Conservation (phyloP, 2,888 invertebrate species). For the Cheilosia impressa region DNA sequence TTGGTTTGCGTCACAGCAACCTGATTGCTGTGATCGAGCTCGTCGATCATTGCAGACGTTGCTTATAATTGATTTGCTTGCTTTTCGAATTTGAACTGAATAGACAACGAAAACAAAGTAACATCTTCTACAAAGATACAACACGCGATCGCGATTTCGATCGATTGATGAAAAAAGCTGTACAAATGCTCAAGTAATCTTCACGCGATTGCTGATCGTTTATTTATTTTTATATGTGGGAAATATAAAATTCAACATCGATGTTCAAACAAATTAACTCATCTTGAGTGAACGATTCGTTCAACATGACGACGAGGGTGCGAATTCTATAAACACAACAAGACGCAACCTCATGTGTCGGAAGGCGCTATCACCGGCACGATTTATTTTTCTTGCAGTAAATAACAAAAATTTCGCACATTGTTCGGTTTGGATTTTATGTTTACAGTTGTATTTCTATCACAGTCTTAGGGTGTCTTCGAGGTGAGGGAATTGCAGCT, state of each 20-base stretch:
- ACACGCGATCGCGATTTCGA: not conserved
- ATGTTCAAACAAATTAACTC: not conserved
- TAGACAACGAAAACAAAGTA: slow-evolving; percentile 17
- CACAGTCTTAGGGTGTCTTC: slow-evolving; percentile 44
- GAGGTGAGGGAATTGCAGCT: not conserved
- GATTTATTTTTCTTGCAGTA: not conserved
- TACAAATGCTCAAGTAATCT: not conserved
- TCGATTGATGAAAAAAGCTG: not conserved
- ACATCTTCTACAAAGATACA: not conserved
- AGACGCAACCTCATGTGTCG: not conserved
- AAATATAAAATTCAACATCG: not conserved
- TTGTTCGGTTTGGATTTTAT: not conserved
- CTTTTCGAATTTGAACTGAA: slow-evolving; percentile 4
- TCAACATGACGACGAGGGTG: not conserved
- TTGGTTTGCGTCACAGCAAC: slow-evolving; percentile 52
- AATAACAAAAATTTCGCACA: not conserved
- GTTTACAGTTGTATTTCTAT: slow-evolving; percentile 9
- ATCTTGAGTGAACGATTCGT: not conserved
- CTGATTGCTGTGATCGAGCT: slow-evolving; percentile 18
- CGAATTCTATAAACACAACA: not conserved
- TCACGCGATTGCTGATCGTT: slow-evolving; percentile 2
- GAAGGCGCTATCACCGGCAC: too few relatives aligned
- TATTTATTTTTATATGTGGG: not conserved
- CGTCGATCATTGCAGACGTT: not conserved
- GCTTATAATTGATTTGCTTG: slow-evolving; percentile 14